Base-by-base conservation (phyloP, 2,113 vertebrate species). In the Alces alces region DNA sequence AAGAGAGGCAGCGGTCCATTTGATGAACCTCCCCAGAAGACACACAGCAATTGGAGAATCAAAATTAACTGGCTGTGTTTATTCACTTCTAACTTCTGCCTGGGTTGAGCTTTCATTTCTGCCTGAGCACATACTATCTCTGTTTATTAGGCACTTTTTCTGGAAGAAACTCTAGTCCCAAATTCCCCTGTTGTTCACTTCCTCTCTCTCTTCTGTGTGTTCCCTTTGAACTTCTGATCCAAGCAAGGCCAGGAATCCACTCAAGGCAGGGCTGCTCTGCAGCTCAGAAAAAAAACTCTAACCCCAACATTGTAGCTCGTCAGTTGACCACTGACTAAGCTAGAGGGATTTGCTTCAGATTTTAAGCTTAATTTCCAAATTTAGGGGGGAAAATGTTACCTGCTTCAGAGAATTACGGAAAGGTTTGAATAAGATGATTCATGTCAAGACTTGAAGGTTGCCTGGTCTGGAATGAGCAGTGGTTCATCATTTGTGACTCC, bases 21-120 rank as follows among this genome's bases (percentile, higher is more conserved):
- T 96, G 95, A 95, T 86, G 14, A 89, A 82, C 54, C 55, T 89
- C 93, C 85, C 27, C 21, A 52, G 87, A 97, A 96, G 91, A 92
- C 47, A 39, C 86, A 84, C 9, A 86, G 94, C 47, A 80, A 91
- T 39, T 4, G 52, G 61, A 95, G 86, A 86, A 95, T 89, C 86
- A 95, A 94, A 97, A 97, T 97, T 84, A 98, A 96, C 95, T 83
- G 88, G 30, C 96, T 92, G 76, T 93, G 93, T 93, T 94, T 94
- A 92, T 93, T 66, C 84, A 84, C 52, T 66, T 83, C 93, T 93
- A 96, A 84, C 82, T 94, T 80, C 82, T 87, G 8, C 78, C 78
- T 54, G 39, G 21, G 36, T 21, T 86, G 52, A 88, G 58, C 13
- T 84, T 87, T 78, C 33, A 45, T 91, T 76, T 94, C 93, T 91